phyloP scores from a whole-genome alignment of 1,140 invertebrate genomes.

The Pseudomyrmex flavicornis region DNA sequence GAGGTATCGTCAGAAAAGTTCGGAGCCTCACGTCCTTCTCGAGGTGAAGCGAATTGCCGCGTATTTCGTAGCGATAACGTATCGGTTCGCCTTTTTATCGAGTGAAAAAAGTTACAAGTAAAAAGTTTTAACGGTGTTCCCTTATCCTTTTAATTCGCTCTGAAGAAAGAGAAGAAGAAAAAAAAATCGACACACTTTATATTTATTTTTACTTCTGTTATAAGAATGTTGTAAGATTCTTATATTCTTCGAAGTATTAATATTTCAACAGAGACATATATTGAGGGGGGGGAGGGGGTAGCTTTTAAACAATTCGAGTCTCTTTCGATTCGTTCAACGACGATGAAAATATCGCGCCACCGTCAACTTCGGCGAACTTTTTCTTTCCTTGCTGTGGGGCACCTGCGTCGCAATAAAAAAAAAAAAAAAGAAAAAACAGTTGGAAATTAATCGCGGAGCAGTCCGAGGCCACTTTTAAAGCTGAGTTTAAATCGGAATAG shows the following conservation, averaged over 20 bases:
- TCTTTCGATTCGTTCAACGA: slow-evolving; percentile 8
- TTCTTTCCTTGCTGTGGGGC: not conserved
- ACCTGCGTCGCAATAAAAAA: not conserved
- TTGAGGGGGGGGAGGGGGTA: not conserved
- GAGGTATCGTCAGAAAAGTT: slow-evolving; percentile 40
- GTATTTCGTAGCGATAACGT: slow-evolving; percentile 13
- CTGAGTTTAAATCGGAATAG: slow-evolving; percentile 54
- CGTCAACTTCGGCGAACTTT: slow-evolving; percentile 22
- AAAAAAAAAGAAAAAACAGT: slow-evolving; percentile 8
- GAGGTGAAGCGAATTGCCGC: slow-evolving; percentile 5
- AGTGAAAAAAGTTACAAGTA: not conserved
- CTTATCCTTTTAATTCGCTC: slow-evolving; percentile 14
- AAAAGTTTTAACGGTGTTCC: slow-evolving; percentile 11
- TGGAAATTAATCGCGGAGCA: slow-evolving; percentile 54
- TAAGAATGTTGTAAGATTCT: too few relatives aligned
- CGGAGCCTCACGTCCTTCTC: not conserved
- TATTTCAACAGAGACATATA: not conserved
- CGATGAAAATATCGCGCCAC: slow-evolving; percentile 6
- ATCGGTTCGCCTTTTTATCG: slow-evolving; percentile 23
- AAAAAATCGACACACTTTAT: not conserved
- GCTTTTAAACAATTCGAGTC: not conserved
- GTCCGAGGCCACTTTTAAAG: slow-evolving; percentile 30
- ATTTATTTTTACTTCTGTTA: too few relatives aligned
- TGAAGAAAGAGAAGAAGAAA: not conserved
- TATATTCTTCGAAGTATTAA: not conserved